Evolutionary conservation across 2,888 invertebrate species (phyloP), one percentile per base, ranked within the genome.

Genomic region (Anthrax anthrax): DNA sequence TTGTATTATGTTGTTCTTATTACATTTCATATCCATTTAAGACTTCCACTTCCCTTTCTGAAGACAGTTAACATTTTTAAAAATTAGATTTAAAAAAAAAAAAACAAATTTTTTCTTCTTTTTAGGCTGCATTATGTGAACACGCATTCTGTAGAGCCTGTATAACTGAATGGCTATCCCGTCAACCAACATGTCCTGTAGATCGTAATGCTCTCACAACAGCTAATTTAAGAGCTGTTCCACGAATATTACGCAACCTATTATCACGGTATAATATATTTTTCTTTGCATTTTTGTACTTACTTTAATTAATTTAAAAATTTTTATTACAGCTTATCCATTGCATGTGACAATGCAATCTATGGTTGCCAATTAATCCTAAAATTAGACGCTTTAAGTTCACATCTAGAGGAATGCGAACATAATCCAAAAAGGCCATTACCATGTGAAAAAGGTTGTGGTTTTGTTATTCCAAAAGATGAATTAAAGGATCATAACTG

Each of bases 131-230:
- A 43, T 81, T 82, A 58, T 96, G 95, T 69, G 95, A 96, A 66
- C 95, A 96, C 72, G 92, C 94, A 47, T 96, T 95, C 70, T 96
- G 95, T 67, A 80, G 84, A 58, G 80, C 79, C 43, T 96, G 95
- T 69, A 96, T 96, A 58, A 85, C 85, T 51, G 91, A 94, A 70
- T 96, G 95, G 95, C 79, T 95, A 54, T 84, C 85, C 53, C 78
- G 89, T 43, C 92, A 94, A 65, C 90, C 89, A 17, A 92, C 89
- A 34, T 96, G 95, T 63, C 95, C 95, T 4, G 85, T 95, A 40
- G 95, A 96, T 70, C 78, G 95, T 45, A 89, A 88, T 62, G 79
- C 84, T 43, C 84, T 95, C 55, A 90, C 90, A 36, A 78, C 86
- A n/a, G 80, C 81, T 51, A 91, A 92, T 68, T 73, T 96, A 32